Evolutionary conservation across 2,888 invertebrate species (phyloP).

Genomic region (Ametastegia equiseti): DNA sequence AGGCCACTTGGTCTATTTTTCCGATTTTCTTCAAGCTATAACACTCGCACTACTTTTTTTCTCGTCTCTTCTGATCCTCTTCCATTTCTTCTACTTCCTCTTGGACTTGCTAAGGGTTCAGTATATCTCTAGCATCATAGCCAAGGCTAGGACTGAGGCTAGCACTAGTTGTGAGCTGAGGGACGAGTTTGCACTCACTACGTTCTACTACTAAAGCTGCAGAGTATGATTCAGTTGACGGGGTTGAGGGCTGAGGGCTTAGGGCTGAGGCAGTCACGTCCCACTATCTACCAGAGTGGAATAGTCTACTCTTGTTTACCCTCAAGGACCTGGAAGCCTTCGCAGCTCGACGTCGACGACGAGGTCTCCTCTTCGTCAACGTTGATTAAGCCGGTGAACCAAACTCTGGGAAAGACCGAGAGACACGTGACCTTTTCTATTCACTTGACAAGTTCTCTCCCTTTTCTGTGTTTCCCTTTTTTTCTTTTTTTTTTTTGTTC

Average conservation of each 20-base stretch:
- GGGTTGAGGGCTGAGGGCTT: too few relatives aligned
- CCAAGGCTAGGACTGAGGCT: too few relatives aligned
- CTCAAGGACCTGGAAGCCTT: neutral
- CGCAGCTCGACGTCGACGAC: too few relatives aligned
- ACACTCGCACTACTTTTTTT: neutral
- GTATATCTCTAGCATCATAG: too few relatives aligned
- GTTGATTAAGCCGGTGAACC: constrained; percentile 42
- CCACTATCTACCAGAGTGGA: neutral
- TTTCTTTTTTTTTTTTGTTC: too few relatives aligned
- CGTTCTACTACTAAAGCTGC: too few relatives aligned
- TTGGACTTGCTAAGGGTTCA: neutral
- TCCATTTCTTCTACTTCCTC: neutral
- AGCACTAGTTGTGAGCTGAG: too few relatives aligned
- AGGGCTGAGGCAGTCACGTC: constrained; percentile 10
- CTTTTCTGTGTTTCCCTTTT: too few relatives aligned
- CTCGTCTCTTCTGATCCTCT: neutral
- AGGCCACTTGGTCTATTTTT: constrained; percentile 38
- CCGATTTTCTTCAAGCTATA: constrained; percentile 21
- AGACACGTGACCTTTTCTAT: constrained; percentile 27
- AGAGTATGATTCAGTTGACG: too few relatives aligned
- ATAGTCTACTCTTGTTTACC: constrained; percentile 37
- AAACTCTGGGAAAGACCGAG: neutral
- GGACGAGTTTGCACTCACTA: too few relatives aligned
- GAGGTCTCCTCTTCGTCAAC: constrained; percentile 34
- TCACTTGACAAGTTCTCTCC: neutral